Base-by-base conservation (phyloP, 2,797 vertebrate species). In the Oreochromis mossambicus region DNA sequence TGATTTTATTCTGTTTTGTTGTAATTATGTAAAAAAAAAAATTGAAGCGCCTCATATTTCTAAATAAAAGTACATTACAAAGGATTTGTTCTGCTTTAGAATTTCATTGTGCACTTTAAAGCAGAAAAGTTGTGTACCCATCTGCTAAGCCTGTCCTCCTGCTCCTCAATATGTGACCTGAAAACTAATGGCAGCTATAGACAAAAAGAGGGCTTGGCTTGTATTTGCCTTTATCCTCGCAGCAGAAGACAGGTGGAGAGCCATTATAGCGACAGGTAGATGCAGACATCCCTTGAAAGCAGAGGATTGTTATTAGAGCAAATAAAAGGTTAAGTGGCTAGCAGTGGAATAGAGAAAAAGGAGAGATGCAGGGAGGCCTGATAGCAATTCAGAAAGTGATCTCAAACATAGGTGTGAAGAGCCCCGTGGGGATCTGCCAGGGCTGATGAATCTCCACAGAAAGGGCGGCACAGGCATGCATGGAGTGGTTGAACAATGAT, bases 351-450 rank as follows among this genome's bases (percentile, higher is more conserved):
- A 43, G 79, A 54, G 80, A 61, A 55, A 54, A 43, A 21, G 36
- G 34, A 5, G 32, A 32, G 75, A 38, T 26, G 51, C 70, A 15
- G 1, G 17, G 24, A 52, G 38, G 46, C 43, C 58, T n/a, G 26
- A 78, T 48, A 61, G 83, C 58, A 55, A 41, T 82, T 90, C 68
- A 78, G 84, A 85, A 81, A 79, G 84, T n/a, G 79, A 92, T 92
- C 81, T 92, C 52, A 58, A 82, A 80, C 89, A 84, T 75, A 89
- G 89, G 86, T 85, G 84, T 58, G 84, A 83, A 68, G 79, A 78
- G 82, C 80, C 87, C 78, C 51, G 77, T 17, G 63, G 83, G 80
- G 73, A 83, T 80, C 77, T 75, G 88, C 80, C 43, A 54, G 0
- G 11, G 8, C 50, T 86, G 86, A 92, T 91, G 81, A 85, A 83